Evolutionary conservation across 2,888 invertebrate genomes (phyloP).

Genomic region (Melanostoma scalare): DNA sequence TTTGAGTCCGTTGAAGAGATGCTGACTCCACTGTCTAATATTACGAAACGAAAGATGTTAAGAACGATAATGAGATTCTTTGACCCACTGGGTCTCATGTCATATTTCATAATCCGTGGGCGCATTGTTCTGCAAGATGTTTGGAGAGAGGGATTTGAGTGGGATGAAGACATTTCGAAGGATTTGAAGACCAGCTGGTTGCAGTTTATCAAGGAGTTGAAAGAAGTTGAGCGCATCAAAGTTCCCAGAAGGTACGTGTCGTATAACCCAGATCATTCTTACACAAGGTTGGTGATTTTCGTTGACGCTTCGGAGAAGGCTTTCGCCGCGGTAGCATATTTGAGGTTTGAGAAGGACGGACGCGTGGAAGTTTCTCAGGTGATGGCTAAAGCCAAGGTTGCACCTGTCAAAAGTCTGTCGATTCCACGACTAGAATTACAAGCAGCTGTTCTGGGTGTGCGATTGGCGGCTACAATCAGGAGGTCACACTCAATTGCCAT

Average conservation of each 20-base stretch:
- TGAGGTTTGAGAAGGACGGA: neutral
- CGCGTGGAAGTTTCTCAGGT: no score
- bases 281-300: neutral
- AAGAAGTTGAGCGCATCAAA: neutral
- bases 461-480: no score
- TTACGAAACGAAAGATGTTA: neutral
- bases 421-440: no score
- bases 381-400: no score
- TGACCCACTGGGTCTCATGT: conserved; percentile 3
- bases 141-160: conserved; percentile 16
- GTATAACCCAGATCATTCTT: conserved; percentile 4
- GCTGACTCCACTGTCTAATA: neutral
- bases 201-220: conserved; percentile 7
- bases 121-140: conserved; percentile 15
- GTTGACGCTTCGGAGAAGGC: conserved; percentile 17
- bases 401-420: no score
- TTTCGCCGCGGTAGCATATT: conserved; percentile 9
- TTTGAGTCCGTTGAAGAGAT: neutral
- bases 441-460: no score
- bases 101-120: conserved; percentile 14
- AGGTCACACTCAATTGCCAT: no score
- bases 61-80: neutral
- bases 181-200: neutral
- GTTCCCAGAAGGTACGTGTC: conserved; percentile 1
- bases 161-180: neutral